These are phyloP conservation scores for Plagodis dolabraria DNA, from an alignment of 2,888 invertebrate species.

Conservation along the genomic window DNA sequence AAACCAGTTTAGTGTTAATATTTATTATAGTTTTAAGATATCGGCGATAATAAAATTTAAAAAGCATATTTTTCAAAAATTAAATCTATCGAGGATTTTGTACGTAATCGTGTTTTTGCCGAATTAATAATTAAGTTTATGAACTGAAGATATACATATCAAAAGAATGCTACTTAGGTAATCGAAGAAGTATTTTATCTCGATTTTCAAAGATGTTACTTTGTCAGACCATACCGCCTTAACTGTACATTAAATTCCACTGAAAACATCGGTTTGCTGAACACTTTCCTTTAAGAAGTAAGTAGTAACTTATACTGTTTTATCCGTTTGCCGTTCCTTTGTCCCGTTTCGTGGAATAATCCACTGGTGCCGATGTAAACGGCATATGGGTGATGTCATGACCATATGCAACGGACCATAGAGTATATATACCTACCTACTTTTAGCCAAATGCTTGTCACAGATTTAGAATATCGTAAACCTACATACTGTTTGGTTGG, in stretches of 20 bases:
- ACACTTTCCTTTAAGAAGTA: slow-evolving; percentile 29
- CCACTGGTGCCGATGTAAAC: slow-evolving; percentile 48
- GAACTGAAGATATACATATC: too few species aligned
- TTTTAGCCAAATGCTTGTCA: not conserved
- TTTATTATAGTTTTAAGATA: too few species aligned
- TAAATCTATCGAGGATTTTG: too few species aligned
- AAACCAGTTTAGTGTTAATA: too few species aligned
- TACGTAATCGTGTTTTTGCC: too few species aligned
- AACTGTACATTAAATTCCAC: not conserved
- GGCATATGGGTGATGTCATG: slow-evolving; percentile 62
- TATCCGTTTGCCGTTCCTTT: slow-evolving; percentile 34
- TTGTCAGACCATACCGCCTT: too few species aligned
- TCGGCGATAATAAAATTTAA: too few species aligned
- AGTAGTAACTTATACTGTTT: slow-evolving; percentile 9
- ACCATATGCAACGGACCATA: slow-evolving; percentile 62
- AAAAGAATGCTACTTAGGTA: too few species aligned
- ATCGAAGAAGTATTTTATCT: too few species aligned
- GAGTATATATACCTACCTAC: slow-evolving; percentile 34
- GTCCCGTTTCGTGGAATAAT: slow-evolving; percentile 50
- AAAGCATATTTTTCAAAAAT: too few species aligned
- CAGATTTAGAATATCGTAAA: not conserved
- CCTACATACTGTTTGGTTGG: not conserved
- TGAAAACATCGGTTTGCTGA: not conserved
- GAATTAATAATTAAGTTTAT: too few species aligned
- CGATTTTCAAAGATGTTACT: too few species aligned